Evolutionary conservation across 2,113 vertebrate genomes (phyloP), one percentile per base, ranked within the genome.

Genomic region (Petromus typicus): DNA sequence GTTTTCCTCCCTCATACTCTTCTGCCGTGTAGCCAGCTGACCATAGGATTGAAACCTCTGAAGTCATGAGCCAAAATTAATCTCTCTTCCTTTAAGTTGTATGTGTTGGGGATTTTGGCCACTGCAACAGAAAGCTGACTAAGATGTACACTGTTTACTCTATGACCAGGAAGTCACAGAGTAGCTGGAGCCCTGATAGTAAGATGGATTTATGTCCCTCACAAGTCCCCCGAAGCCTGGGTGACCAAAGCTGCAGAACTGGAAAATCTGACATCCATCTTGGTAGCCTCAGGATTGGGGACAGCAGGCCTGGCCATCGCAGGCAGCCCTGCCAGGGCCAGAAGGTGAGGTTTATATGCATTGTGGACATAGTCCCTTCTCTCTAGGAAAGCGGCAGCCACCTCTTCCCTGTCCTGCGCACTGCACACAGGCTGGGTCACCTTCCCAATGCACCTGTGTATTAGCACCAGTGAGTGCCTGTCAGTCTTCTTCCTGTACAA

Each of bases 121-220:
- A 54, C 34, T 34, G 48, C 32, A 51, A 54, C 48, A 7, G 34
- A 78, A 78, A 54, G 75, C 48, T 17, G 25, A 27, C 73, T 78
- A 78, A n/a, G 34, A 9, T 30, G 20, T 32, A 7, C 22, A 2
- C n/a, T 17, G 5, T 18, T 30, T 30, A 10, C 51, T 20, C 1
- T 2, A 0, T 59, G 56, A 80, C 43, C 48, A 14, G 18, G 30
- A 4, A 56, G 32, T 67, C 34, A 2, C 1, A 40, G 93, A 40
- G 27, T 0, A 5, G 17, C 13, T 34, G 0, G 3, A 59, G 13
- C 27, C 14, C 27, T n/a, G 54, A 20, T 56, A 57, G 51, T 5
- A 7, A 71, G 45, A 54, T 34, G 63, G 43, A 34, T 23, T 18
- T 32, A 3, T 59, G 34, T 3, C 37, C 64, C 22, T 67, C 17